Base-by-base conservation (phyloP, 2,888 invertebrate species). In the Eucriotettix oculatus region DNA sequence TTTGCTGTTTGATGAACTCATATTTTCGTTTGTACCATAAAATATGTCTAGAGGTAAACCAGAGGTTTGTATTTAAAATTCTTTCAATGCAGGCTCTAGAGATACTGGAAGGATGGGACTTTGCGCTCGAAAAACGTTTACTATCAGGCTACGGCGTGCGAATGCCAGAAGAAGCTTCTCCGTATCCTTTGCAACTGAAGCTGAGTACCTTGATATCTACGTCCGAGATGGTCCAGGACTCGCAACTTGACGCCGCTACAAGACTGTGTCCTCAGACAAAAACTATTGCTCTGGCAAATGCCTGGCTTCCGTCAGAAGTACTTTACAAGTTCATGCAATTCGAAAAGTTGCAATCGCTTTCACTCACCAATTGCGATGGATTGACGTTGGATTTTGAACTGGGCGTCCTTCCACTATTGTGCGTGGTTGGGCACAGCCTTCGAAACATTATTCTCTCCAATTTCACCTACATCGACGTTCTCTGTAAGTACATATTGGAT, bases 331-430 rank as follows among this genome's bases (percentile, higher is more conserved):
- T 60, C 44, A 68, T 66, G 67, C 53, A 58, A 14, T 58, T 68
- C 59, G 65, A 66, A 5, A 55, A 65, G 48, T 62, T 68, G 56
- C 63, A 64, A 10, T 64, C 67, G 43, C 63, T 69, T 11, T 65
- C 68, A 1, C 63, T 69, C 48, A 68, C 68, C 41, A 71, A 71
- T 61, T 65, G 66, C 53, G 69, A 69, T 14, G 68, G 67, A 0
- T 63, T 68, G 44, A 67, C 69, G 9, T 58, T 71, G n/a, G 69
- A 70, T 60, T 72, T 68, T 63, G 66, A 68, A 29, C 69, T 68
- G 56, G 70, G 70, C 2, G 67, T 72, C 9, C 62, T 71, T 11
- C 71, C 71, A 1, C 62, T 72, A 9, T 67, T 72, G 17, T 68
- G 69, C 58, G 67, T 68, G 10, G 66, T 68, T 59, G 72, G 71